These are phyloP conservation scores for Trichosurus vulpecula DNA, from an alignment of 2,797 vertebrate genomes.

Conservation along the genomic window DNA sequence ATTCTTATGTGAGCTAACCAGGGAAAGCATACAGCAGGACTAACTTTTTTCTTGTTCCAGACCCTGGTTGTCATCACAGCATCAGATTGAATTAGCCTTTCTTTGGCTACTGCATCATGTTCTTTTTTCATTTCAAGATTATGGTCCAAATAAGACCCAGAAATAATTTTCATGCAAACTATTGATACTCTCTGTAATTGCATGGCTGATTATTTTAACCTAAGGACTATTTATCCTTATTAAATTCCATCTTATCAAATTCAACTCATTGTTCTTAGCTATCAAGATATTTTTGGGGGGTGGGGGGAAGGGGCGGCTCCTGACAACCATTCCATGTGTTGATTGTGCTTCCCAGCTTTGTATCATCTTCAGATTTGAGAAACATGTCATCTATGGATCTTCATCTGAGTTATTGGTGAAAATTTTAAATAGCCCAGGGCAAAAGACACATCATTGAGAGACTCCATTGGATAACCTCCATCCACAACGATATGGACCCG, in stretches of 20 bases:
- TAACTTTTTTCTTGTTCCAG: neutral
- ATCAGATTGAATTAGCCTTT: too few species aligned
- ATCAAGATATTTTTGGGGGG: neutral
- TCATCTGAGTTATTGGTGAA: neutral
- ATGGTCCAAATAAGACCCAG: neutral
- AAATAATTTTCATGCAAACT: neutral
- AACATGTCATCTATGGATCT: neutral
- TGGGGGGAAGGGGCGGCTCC: neutral
- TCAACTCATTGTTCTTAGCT: neutral
- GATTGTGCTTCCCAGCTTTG: neutral
- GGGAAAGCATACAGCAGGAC: neutral
- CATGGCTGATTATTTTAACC: neutral
- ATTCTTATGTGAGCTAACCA: neutral
- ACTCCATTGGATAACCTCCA: neutral
- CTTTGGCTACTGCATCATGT: neutral
- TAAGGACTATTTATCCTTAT: neutral
- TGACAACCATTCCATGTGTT: neutral
- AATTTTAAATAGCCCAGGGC: neutral
- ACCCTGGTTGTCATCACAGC: neutral
- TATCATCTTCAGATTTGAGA: neutral
- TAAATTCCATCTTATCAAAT: neutral
- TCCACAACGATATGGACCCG: neutral
- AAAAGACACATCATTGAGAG: neutral
- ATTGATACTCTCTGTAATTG: neutral
- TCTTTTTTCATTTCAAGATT: neutral